Percentiles rank a stretch among this genome's conserved stretches.
These are phyloP conservation scores for Montipora foliosa DNA, from an alignment of 64 coral and sea anemone species.

Conservation along the genomic window DNA sequence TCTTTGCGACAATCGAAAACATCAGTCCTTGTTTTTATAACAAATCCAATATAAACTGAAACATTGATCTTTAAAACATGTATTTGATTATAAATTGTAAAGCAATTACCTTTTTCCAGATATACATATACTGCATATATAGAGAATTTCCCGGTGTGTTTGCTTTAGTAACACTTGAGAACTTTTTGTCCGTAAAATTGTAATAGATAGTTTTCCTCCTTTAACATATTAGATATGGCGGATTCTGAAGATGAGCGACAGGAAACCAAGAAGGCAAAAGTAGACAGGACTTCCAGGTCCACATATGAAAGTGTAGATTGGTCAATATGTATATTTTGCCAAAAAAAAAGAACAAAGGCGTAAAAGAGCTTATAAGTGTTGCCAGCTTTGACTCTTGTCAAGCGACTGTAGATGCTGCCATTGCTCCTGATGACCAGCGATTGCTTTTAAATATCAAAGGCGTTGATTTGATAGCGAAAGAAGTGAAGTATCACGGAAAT, in stretches of 20 bases:
- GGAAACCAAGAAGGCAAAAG: not conserved
- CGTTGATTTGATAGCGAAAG: no score
- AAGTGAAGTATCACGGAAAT: no score
- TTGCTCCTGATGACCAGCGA: no score
- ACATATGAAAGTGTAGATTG: not conserved
- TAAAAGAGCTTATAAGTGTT: no score
- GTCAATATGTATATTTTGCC: no score
- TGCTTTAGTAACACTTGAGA: slow-evolving; percentile 1
- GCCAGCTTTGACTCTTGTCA: no score
- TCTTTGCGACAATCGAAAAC: not conserved
- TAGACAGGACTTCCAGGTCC: not conserved
- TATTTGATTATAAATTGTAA: slow-evolving; percentile 3
- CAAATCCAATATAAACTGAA: not conserved
- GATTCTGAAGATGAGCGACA: not conserved
- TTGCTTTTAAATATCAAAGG: no score
- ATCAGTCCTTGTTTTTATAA: not conserved
- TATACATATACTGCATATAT: not conserved
- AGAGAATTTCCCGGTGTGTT: not conserved
- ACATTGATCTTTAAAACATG: not conserved
- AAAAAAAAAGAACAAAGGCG: no score
- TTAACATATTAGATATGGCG: not conserved
- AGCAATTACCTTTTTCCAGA: not conserved
- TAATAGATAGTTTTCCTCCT: not conserved
- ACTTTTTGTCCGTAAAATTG: not conserved
- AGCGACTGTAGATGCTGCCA: no score